phyloP scores from a whole-genome alignment of 1,140 invertebrate species.

The Drosophila bipectinata region DNA sequence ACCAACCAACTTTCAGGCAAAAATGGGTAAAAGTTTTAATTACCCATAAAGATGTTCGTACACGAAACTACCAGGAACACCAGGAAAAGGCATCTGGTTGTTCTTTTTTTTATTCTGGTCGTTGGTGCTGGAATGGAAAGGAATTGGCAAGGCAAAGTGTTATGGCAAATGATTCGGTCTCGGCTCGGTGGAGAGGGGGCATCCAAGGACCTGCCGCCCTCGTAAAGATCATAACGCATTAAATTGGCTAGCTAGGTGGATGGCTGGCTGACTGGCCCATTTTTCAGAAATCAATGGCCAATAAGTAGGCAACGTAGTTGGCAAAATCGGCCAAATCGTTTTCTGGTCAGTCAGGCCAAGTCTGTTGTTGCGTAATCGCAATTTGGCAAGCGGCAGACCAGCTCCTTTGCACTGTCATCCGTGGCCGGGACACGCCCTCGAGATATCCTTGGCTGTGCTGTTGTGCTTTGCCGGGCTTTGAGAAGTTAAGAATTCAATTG shows the following conservation, averaged over 20 bases:
- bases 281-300: slow-evolving; percentile 77
- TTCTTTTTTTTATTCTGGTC: neutral
- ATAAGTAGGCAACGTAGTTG: slow-evolving; percentile 70
- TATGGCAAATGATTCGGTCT: slow-evolving; percentile 52
- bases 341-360: slow-evolving; percentile 64
- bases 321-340: slow-evolving; percentile 58
- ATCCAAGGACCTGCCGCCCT: slow-evolving; percentile 31
- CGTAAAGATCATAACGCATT: slow-evolving; percentile 80
- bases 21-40: slow-evolving; percentile 82
- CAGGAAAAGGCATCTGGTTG: neutral
- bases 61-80: slow-evolving; percentile 41
- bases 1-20: slow-evolving; percentile 70
- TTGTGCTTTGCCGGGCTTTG: slow-evolving; percentile 69
- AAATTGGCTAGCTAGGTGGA: slow-evolving; percentile 55
- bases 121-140: neutral
- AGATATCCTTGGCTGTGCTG: slow-evolving; percentile 61
- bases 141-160: slow-evolving; percentile 44
- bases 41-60: slow-evolving; percentile 80
- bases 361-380: slow-evolving; percentile 67
- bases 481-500: slow-evolving; percentile 83
- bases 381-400: slow-evolving; percentile 38
- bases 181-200: slow-evolving; percentile 39
- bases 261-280: slow-evolving; percentile 36
- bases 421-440: slow-evolving; percentile 59
- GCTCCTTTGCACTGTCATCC: slow-evolving; percentile 70